Evolutionary conservation across 1,140 invertebrate species (phyloP), one percentile per base, ranked within the genome.

Genomic region (Euschistus heros): DNA sequence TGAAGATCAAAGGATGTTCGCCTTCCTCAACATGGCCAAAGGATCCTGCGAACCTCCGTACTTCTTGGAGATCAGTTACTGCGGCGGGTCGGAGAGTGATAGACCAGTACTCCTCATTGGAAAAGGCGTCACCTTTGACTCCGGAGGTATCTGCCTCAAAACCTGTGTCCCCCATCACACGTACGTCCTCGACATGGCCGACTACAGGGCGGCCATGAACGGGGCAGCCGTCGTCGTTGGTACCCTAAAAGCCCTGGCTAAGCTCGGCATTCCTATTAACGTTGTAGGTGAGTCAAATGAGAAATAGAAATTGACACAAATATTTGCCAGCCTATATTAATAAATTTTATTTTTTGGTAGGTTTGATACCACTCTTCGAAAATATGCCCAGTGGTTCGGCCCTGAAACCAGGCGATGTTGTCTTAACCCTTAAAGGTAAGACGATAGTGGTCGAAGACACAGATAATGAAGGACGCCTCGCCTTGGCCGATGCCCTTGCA

Each of bases 61-160:
- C 20, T 84, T 86, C 70, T 67, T 86, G 1, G 83, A 86, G 70
- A 71, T 84, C 15, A 77, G 71, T 63, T 81, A 80, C 68, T 73
- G 76, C 68, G 79, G 78, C 15, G 74, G 72, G 37, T 70, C 73
- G 54, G 72, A 74, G 44, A 72, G 75, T 60, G 71, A 76, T 15
- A 75, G 77, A 26, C 78, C 80, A 2, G 73, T 75, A n/a, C 66
- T 74, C 17, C 66, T 73, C 62, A 68, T 75, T 67, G 79, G 78
- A 17, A 80, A 85, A 74, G 84, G 84, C 7, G 76, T 85, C 17
- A 85, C 82, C 2, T 86, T 85, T 75, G 84, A 86, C 71, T 82
- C 80, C 70, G 84, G 84, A 59, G 84, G 84, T 33, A 79, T 86
- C 22, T 83, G 82, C 54, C 66, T 86, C 6, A 86, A 85, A 71